These are phyloP conservation scores for Myotis brandtii DNA, from an alignment of 2,113 vertebrate species.

Conservation along the genomic window DNA sequence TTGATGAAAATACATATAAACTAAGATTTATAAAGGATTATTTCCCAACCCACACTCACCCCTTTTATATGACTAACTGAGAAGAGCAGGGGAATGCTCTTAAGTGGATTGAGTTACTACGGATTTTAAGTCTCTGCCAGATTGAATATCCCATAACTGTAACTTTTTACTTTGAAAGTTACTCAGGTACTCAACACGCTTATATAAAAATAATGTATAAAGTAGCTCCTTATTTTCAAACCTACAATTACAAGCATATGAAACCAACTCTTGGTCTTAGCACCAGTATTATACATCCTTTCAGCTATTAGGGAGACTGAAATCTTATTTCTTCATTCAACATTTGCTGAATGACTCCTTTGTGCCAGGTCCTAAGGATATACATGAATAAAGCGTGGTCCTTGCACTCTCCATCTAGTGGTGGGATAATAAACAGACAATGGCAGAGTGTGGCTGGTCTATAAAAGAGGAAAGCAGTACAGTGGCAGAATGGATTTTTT, in stretches of 20 bases:
- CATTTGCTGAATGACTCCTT: slow-evolving; percentile 12
- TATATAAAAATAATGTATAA: slow-evolving; percentile 31
- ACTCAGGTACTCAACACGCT: not conserved
- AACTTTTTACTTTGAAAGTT: slow-evolving; percentile 18
- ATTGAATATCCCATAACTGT: not conserved
- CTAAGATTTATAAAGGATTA: not conserved
- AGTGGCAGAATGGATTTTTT: not conserved
- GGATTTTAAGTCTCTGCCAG: not conserved
- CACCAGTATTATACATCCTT: not conserved
- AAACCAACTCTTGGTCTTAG: slow-evolving; percentile 7
- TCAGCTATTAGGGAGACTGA: not conserved
- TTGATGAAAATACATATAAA: not conserved
- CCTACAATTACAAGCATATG: not conserved
- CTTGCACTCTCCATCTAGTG: not conserved
- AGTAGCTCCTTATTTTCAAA: slow-evolving; percentile 53
- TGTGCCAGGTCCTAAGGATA: not conserved
- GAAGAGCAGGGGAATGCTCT: not conserved
- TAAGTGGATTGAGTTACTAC: not conserved
- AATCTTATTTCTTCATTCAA: not conserved
- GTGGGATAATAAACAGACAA: not conserved
- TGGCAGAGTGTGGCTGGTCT: rapidly evolving
- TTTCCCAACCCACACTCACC: not conserved
- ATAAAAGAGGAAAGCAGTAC: not conserved
- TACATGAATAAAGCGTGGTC: slow-evolving; percentile 24
- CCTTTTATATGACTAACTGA: not conserved